Evolutionary conservation across 2,113 vertebrate genomes (phyloP).

Genomic region (Tetrax tetrax): DNA sequence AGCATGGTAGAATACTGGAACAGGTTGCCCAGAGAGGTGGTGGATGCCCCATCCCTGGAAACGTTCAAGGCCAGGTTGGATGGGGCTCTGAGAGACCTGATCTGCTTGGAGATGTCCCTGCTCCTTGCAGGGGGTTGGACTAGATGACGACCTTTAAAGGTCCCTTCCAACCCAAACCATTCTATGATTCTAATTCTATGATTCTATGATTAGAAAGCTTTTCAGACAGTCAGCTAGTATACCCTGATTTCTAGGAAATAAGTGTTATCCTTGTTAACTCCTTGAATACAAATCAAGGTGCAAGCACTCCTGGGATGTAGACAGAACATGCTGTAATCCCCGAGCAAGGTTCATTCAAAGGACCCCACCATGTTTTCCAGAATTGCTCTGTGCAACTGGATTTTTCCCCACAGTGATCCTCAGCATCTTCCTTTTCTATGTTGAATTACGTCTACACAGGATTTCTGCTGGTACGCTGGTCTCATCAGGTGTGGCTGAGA

Average conservation of each 20-base stretch:
- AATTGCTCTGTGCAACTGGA: background rate
- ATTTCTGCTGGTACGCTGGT: background rate
- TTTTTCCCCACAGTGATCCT: background rate
- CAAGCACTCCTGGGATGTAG: background rate
- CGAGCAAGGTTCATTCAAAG: background rate
- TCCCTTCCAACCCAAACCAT: no score
- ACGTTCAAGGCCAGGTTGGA: no score
- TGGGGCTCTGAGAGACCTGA: no score
- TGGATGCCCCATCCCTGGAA: no score
- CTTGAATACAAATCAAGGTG: background rate
- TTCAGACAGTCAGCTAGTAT: background rate
- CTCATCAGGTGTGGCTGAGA: background rate
- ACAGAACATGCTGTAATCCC: background rate
- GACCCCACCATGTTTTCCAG: rapidly evolving
- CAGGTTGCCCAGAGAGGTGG: no score
- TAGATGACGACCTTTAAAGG: no score
- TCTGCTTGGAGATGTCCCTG: no score
- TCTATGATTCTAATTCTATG: no score
- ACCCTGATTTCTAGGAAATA: background rate
- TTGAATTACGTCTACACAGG: background rate
- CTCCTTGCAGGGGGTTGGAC: no score
- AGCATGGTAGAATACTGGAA: no score
- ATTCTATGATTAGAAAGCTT: background rate
- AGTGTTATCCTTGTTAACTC: background rate
- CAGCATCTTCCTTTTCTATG: background rate